Base-by-base conservation (phyloP, 2,888 invertebrate species). In the Hypercompe scribonia region DNA sequence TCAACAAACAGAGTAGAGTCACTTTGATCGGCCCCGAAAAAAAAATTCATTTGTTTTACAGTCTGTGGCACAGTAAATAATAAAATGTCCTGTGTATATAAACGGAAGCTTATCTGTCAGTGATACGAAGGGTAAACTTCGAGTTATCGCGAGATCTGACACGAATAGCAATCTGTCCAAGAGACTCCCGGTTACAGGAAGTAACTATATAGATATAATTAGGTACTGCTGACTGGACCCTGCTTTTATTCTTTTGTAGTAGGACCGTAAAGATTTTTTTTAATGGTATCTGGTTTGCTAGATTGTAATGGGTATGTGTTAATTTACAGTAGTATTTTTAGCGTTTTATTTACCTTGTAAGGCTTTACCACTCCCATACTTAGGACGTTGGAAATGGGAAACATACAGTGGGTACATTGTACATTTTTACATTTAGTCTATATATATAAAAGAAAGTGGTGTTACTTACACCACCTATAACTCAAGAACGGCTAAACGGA, bases 1-100 rank as follows among this genome's bases (percentile, higher is more conserved):
- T n/a, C n/a, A n/a, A n/a, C n/a, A n/a, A n/a, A n/a, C n/a, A n/a
- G n/a, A n/a, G n/a, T n/a, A n/a, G n/a, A n/a, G n/a, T n/a, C n/a
- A n/a, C n/a, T n/a, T n/a, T n/a, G n/a, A n/a, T n/a, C n/a, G n/a
- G n/a, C n/a, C n/a, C n/a, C n/a, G n/a, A n/a, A n/a, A n/a, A n/a
- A n/a, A n/a, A n/a, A n/a, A n/a, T n/a, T 15, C 31, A 54, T n/a
- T 61, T 61, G 31, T 61, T 61, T 61, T 31, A 61, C 31, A 70
- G 70, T 75, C 70, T 70, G 31, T 64, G 11, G 15, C 5, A 31
- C 61, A 61, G 8, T 61, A 61, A 61, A 61, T 61, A 61, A 61
- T 61, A 18, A 61, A 61, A 2, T 61, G 7, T 31, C 61, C 61
- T 34, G 24, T 15, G n/a, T 67, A 46, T 28, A 46, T 67, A 34